Base-by-base conservation (phyloP, 2,113 vertebrate genomes). In the Pygoscelis adeliae region DNA sequence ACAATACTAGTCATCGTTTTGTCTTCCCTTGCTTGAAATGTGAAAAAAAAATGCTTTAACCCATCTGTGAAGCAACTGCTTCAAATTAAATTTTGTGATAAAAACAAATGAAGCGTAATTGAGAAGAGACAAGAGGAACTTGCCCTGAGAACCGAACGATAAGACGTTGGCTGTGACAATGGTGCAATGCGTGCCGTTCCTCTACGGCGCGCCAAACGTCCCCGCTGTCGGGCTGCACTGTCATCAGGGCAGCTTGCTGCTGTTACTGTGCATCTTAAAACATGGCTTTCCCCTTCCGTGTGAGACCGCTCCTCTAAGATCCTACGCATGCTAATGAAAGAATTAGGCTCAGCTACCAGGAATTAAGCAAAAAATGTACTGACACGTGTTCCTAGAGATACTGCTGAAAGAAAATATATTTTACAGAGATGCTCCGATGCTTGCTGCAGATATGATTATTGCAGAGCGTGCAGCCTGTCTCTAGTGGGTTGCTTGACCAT, bases 41-140 rank as follows among this genome's bases (percentile, higher is more conserved):
- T 55, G 70, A 81, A n/a, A 30, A 32, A 42, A 42, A 20, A 10
- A 69, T 5, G 23, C 61, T 91, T 78, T 25, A 95, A 44, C 44
- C 89, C 90, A 93, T 94, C 97, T 97, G 93, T 14, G 34, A 96
- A 89, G 62, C 2, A n/a, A 88, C 59, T 66, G 63, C 83, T 91
- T 96, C 66, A 19, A 96, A 94, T 97, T 32, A 59, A 88, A 89
- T 81, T 78, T 85, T 50, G 83, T 84, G 93, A 56, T 91, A 76
- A 92, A 74, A 52, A 15, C 67, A 44, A 92, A 88, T 40, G 78
- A 84, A 73, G 66, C 9, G 11, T 80, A 92, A 96, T 55, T 94
- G 95, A 93, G 91, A n/a, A 47, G 70, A 87, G 74, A 49, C 50
- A 56, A n/a, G 84, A 78, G 66, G 46, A 67, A n/a, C 89, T 88